Base-by-base conservation (phyloP, 2,113 vertebrate species). In the Uropsilus gracilis region DNA sequence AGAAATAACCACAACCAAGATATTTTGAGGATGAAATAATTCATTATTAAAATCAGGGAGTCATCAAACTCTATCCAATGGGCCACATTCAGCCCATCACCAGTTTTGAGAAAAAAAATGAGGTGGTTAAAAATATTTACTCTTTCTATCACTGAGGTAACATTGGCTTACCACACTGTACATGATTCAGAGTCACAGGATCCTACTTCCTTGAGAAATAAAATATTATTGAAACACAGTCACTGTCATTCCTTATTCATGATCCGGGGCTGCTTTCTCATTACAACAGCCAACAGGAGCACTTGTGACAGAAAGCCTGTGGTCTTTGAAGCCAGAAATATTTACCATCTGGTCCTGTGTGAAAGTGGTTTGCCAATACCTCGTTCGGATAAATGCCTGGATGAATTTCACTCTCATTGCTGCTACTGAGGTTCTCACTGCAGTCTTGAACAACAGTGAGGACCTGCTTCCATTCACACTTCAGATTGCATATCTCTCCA, bases 271-370 rank as follows among this genome's bases (percentile, higher is more conserved):
- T 94, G 68, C 53, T 78, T 85, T 55, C 55, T 77, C 46, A 77
- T 28, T 71, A 22, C 3, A 73, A 9, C 9, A 32, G 77, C 32
- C 75, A 71, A 85, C n/a, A 1, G 24, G 77, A 73, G n/a, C 20
- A 8, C 26, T 81, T 55, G 32, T 20, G 2, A 55, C 6, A 63
- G 61, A 86, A 44, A 82, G 37, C 20, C 13, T 14, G 39, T 71
- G 55, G 48, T 42, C 55, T 16, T 57, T 37, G 59, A 17, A 48
- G 42, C 50, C 13, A 28, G 75, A 73, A 32, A 90, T 12, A 30
- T 75, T 95, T 80, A 46, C 69, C 82, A 46, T 86, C 68, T 88
- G 68, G 48, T 86, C 84, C 78, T 63, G 82, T 26, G 8, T 37
- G 57, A 53, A 61, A 86, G 34, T 84, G 26, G 55, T 66, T 69